Evolutionary conservation across 2,797 vertebrate genomes (phyloP), one percentile per base, ranked within the genome.

Genomic region (Gobio occitaniae): DNA sequence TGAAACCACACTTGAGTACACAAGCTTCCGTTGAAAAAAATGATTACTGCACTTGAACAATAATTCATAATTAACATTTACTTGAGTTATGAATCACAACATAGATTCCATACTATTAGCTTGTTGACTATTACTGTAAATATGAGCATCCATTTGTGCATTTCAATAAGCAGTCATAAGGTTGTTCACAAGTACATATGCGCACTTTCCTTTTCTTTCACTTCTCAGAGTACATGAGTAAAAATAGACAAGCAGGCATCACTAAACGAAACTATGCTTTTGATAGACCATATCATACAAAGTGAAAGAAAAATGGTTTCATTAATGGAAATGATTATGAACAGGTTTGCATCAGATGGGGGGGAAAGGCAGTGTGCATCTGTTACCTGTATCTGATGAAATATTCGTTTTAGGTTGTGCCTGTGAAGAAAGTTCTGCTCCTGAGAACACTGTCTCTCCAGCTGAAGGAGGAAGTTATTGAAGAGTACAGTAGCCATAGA

Each of bases 371-470:
- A 21, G 16, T 54, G 48, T 32, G 61, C 4, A 0, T 71, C 79
- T 87, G 4, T 21, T 85, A 99, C 98, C 97, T 98, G 97, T 44
- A 99, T 94, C 87, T 97, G 95, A 90, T 98, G 97, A 63, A 96
- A 96, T 86, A 98, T 98, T 91, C 97, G 96, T 90, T 98, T 99
- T 90, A 99, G 95, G 89, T 98, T 99, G 94, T 99, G 98, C 87
- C 97, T 96, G 82, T 97, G 95, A 2, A 99, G 95, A 82, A 99
- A 96, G 90, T 98, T 98, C 89, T 96, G 97, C 90, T 99, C 97
- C 87, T 96, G 96, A 0, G 94, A 95, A 69, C 97, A 97, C 79
- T 97, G 96, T 12, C 96, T 95, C 21, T 99, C 97, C 93, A 99
- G 88, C 91, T 99, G 97, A 87, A 96, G 94, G 83, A 98, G 90